Percentiles rank a stretch among this genome's conserved stretches.
phyloP scores from a whole-genome alignment of 2,797 vertebrate genomes.

The Gorsachius magnificus region DNA sequence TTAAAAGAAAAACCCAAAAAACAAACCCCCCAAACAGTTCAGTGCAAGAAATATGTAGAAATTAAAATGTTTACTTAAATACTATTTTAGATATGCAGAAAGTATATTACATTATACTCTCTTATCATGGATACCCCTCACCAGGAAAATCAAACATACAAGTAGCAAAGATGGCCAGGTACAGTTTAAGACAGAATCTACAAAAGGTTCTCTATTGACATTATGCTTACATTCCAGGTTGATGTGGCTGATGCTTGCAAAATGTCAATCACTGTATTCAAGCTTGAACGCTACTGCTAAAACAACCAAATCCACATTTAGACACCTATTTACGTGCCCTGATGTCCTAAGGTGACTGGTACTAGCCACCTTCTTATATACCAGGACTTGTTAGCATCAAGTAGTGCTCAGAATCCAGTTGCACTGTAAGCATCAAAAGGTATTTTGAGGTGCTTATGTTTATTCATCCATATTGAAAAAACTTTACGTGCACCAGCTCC shows the following conservation, averaged over 20 bases:
- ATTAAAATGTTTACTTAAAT: constrained; percentile 75
- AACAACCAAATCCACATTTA: neutral
- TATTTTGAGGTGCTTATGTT: neutral
- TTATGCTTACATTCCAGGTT: constrained; percentile 20
- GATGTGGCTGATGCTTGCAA: constrained; percentile 45
- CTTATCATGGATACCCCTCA: constrained; percentile 58
- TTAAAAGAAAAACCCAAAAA: neutral
- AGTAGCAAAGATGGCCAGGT: constrained; percentile 46
- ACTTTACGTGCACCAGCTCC: constrained; percentile 29
- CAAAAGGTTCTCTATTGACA: neutral
- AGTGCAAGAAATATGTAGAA: constrained; percentile 81
- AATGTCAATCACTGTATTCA: neutral
- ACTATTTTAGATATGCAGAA: constrained; percentile 74
- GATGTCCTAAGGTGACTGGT: neutral
- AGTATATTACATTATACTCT: constrained; percentile 72
- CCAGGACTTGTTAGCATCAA: neutral
- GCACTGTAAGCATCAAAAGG: neutral
- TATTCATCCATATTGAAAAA: neutral
- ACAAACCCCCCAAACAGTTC: constrained; percentile 52
- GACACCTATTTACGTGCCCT: neutral
- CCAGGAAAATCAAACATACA: constrained; percentile 30
- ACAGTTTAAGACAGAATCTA: constrained; percentile 57
- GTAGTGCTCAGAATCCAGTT: neutral
- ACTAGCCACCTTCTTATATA: neutral
- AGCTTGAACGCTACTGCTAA: neutral